phyloP scores from a whole-genome alignment of 2,888 invertebrate genomes.

The Eupeodes luniger region DNA sequence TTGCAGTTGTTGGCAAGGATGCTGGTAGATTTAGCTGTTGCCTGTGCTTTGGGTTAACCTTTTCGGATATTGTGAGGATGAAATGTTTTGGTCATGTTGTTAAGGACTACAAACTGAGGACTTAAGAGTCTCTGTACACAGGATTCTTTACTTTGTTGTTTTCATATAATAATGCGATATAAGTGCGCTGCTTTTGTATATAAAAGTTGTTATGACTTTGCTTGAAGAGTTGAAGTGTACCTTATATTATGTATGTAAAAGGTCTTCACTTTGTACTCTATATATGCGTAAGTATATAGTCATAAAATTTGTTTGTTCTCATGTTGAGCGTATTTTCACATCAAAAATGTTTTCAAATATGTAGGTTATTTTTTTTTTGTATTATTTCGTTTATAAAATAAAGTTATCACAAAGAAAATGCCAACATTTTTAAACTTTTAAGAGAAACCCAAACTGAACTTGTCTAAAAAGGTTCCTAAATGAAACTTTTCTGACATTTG shows the following conservation, averaged over 20 bases:
- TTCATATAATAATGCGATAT: conserved; percentile 7
- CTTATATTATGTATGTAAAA: too few relatives aligned
- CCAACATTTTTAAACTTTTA: too few relatives aligned
- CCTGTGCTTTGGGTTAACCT: neutral
- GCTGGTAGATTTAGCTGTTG: neutral
- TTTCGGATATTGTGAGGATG: conserved; percentile 12
- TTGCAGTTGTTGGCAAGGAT: neutral
- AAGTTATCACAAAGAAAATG: too few relatives aligned
- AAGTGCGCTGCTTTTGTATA: conserved; percentile 21
- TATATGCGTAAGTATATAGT: neutral
- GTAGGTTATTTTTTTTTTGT: neutral
- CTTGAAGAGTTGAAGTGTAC: neutral
- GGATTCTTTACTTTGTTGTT: conserved; percentile 5
- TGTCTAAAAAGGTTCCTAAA: too few relatives aligned
- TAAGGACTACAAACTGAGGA: neutral
- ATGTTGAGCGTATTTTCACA: neutral
- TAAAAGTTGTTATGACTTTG: conserved; percentile 27
- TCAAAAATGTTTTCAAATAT: neutral
- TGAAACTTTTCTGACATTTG: too few relatives aligned
- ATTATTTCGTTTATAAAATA: neutral
- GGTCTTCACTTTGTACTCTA: neutral
- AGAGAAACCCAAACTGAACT: too few relatives aligned
- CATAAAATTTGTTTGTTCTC: conserved; percentile 2
- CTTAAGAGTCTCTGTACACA: neutral
- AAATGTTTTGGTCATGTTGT: conserved; percentile 37